Percentiles rank a stretch among this genome's conserved stretches.
These are phyloP conservation scores for Girardinichthys multiradiatus DNA, from an alignment of 2,113 vertebrate species.

Conservation along the genomic window DNA sequence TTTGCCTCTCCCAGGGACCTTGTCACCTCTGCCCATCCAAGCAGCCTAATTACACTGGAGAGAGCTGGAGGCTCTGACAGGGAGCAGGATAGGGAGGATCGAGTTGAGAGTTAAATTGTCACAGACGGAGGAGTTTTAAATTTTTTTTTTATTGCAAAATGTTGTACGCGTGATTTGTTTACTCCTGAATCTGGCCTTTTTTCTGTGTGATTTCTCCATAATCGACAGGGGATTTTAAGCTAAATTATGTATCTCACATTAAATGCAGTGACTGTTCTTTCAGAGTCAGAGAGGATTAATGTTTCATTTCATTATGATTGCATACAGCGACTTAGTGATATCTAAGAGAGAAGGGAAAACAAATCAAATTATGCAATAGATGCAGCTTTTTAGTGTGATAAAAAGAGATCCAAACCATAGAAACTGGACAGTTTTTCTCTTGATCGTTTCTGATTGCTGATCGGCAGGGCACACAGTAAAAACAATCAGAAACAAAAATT, in stretches of 20 bases:
- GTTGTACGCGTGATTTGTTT: constrained; percentile 5
- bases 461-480: no score
- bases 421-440: no score
- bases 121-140: constrained; percentile 22
- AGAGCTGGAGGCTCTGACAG: constrained; percentile 45
- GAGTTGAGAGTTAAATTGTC: constrained; percentile 25
- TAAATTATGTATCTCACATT: constrained; percentile 5
- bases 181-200: background rate
- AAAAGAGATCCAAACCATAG: no score
- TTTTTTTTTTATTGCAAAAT: constrained; percentile 31
- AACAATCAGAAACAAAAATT: no score
- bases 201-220: constrained; percentile 17
- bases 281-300: constrained; percentile 40
- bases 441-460: no score
- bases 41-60: constrained; percentile 66
- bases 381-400: no score
- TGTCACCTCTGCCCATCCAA: constrained; percentile 57
- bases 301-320: constrained; percentile 59
- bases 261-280: constrained; percentile 24
- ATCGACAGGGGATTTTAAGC: constrained; percentile 24
- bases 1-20: constrained; percentile 55
- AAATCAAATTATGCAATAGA: no score
- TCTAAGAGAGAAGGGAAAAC: no score
- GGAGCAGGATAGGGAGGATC: constrained; percentile 10
- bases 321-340: constrained; percentile 27